A percentile compares a stretch with the other conserved stretches of the same genome.
Evolutionary conservation across 2,113 vertebrate genomes (phyloP).

Genomic region (Cebidichthys violaceus): DNA sequence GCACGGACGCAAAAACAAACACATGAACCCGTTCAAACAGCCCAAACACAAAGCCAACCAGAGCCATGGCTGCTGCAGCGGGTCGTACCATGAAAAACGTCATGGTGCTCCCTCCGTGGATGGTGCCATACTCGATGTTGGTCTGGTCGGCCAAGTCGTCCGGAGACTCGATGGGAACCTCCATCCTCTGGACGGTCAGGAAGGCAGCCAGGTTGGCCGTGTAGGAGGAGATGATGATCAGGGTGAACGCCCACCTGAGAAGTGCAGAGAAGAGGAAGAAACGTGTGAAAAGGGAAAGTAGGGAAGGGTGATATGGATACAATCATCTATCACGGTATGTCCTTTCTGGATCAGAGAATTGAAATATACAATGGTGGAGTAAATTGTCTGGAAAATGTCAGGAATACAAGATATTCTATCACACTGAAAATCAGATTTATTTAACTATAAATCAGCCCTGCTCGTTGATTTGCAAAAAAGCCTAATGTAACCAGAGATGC

Average conservation of each 20-base stretch:
- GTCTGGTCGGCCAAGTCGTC: constrained; percentile 95
- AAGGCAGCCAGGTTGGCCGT: constrained; percentile 96
- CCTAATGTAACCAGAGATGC: neutral
- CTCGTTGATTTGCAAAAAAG: neutral
- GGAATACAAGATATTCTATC: constrained; percentile 12
- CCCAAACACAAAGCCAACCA: neutral
- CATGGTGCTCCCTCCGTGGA: constrained; percentile 96
- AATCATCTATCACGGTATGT: neutral
- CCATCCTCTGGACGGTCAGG: constrained; percentile 96
- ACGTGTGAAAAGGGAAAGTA: neutral
- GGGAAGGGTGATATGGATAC: neutral
- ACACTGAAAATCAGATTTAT: constrained; percentile 1
- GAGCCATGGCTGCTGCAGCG: neutral
- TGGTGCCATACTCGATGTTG: constrained; percentile 96
- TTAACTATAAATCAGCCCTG: neutral
- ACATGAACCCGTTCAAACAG: neutral
- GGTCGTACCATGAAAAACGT: constrained; percentile 93
- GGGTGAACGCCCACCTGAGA: constrained; percentile 94
- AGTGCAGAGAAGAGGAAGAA: neutral
- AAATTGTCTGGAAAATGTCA: neutral
- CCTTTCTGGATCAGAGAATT: neutral
- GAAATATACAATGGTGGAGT: neutral
- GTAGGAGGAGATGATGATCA: constrained; percentile 98
- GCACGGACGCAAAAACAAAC: neutral
- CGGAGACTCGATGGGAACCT: constrained; percentile 93